phyloP scores from a whole-genome alignment of 1,140 invertebrate genomes.

The Solen grandis region DNA sequence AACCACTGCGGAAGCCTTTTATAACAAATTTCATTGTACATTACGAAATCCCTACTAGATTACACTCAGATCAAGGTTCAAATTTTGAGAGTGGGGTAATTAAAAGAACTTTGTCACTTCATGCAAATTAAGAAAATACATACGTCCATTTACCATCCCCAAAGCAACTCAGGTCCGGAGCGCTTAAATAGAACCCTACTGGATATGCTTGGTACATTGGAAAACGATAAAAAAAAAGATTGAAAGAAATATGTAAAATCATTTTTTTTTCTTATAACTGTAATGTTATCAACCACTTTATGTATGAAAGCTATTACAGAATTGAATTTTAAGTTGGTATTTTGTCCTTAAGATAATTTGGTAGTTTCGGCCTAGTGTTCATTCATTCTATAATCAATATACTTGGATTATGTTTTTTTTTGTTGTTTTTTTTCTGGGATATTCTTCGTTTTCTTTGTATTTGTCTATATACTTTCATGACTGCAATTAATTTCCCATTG shows the following conservation, averaged over 20 bases:
- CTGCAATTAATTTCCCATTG: no score
- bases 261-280: conserved; percentile 48
- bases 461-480: no score
- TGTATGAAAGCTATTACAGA: no score
- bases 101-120: conserved; percentile 9
- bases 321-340: no score
- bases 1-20: conserved; percentile 38
- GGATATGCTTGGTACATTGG: conserved; percentile 37
- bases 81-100: conserved; percentile 35
- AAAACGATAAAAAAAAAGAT: conserved; percentile 28
- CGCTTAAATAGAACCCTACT: conserved; percentile 46
- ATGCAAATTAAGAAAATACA: conserved; percentile 6
- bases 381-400: no score
- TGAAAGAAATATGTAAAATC: conserved; percentile 45
- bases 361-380: no score
- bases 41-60: not conserved
- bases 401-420: no score
- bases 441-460: no score
- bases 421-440: no score
- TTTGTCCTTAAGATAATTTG: no score
- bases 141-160: conserved; percentile 43
- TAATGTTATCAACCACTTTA: no score
- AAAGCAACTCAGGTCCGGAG: conserved; percentile 27
- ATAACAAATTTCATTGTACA: conserved; percentile 25
- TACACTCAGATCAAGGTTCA: conserved; percentile 20